Base-by-base conservation (phyloP, 1,140 invertebrate species). In the Trachelipus rathkii region DNA sequence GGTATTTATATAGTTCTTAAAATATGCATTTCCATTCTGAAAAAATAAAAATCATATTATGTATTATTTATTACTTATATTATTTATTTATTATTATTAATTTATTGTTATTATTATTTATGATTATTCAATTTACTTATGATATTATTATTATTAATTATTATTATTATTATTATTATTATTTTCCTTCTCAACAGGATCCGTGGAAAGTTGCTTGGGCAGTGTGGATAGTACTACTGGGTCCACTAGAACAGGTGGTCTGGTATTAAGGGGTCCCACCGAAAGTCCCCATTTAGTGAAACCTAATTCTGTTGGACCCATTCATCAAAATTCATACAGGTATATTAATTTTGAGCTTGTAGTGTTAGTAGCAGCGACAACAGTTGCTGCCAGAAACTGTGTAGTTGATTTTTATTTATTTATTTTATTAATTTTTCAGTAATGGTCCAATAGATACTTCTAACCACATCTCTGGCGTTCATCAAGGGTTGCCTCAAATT, bases 121-220 rank as follows among this genome's bases (percentile, higher is more conserved):
- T n/a, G n/a, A n/a, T n/a, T n/a, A n/a, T n/a, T n/a, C n/a, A n/a
- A n/a, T n/a, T n/a, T n/a, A n/a, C n/a, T n/a, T n/a, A n/a, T n/a
- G n/a, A n/a, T n/a, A n/a, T n/a, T n/a, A n/a, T n/a, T n/a, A n/a
- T n/a, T 15, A 15, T 50, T 50, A 50, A 10, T 50, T 50, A 50
- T 50, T 50, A 50, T 60, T 60, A 15, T 60, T 60, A 60, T 19
- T 60, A 60, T 60, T 19, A 33, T 33, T 33, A 33, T 33, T 33
- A 33, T 33, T 33, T 33, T 33, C 33, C 33, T 33, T 33, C 6
- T 3, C 33, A 33, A 19, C 50, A 60, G 50, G 50, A 15, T 13
- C 50, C 50, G 50, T 60, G 50, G 50, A 60, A 60, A 60, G 50
- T 60, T 60, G 50, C 50, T 60, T 60, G 50, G 50, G 50, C 50